Evolutionary conservation across 92 coral and sea anemone genomes (phyloP), one percentile per base, ranked within the genome.

Genomic region (Bergia sp.): DNA sequence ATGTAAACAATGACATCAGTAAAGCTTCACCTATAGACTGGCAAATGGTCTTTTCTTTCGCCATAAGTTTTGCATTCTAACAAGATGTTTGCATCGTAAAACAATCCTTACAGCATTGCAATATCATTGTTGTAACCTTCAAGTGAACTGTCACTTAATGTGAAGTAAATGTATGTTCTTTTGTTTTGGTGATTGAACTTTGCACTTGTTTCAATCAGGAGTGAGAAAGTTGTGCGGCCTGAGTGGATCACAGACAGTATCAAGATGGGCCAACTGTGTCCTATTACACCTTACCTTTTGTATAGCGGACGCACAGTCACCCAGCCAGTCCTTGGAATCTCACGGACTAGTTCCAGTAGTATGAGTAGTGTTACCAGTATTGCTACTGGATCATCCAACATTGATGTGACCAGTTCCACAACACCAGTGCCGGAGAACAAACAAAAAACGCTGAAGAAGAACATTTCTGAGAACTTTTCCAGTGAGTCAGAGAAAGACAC

Each of bases 161-260:
- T 37, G 40, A 36, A 36, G 18, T 73, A 16, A 49, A 21, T 16
- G 55, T 15, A 37, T 12, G 29, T 8, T 12, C 36, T 37, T 67
- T 37, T 78, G 57, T 65, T 37, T 77, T 21, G 37, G 69, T 61
- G 6, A 61, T 61, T 61, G 69, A 78, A 20, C 37, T 49, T 57
- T 38, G 53, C 36, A 21, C 50, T 80, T 21, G 58, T 80, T 72
- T 87, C 16, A 18, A 79, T 90, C 69, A 95, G 98, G 82, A 95
- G 89, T 82, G 95, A 97, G 79, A 93, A 95, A 75, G 95, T 97
- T 57, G 99, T 95, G 12, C 99, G 91, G 61, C 99, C 99, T 18
- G 91, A 94, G 37, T 97, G 99, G 99, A 95, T 97, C 41, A 89
- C 94, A 15, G 98, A 97, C 91, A 94, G 99, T 88, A 92, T 96